Base-by-base conservation (phyloP, 2,888 invertebrate genomes). In the Sinodicranocentrus sp. region DNA sequence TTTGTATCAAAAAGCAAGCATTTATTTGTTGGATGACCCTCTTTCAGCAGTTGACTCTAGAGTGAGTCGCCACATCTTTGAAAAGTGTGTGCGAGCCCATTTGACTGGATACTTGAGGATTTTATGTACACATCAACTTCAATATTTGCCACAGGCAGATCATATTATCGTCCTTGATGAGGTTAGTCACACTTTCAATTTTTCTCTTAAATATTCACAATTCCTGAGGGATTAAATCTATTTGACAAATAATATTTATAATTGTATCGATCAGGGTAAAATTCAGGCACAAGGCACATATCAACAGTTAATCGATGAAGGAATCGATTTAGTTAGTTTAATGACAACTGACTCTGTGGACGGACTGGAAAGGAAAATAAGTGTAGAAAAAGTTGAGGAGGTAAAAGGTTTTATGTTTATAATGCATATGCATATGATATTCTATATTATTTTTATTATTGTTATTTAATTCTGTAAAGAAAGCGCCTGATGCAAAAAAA, bases 21-120 rank as follows among this genome's bases (percentile, higher is more conserved):
- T 92, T 48, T 92, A 91, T 84, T 89, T 92, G 25, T 6, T 79
- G 33, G 79, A 79, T 23, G 79, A 79, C 21, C 71, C 71, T 3
- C 25, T 80, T 0, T 25, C 43, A 0, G 80, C 80, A 1, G 77
- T 92, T 0, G 98, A 98, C 91, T 94, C 97, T 0, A 95, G 96
- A 90, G 97, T 98, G 0, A 96, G 97, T 0, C 94, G 95, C 2
- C 95, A 96, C 91, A 92, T 98, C 88, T 98, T 97, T 91, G 95
- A 97, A 68, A 93, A 94, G 90, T 95, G 95, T 76, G 94, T 95
- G 77, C 91, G 90, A 84, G 94, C 88, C 92, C 94, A 94, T 88
- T 90, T 96, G 76, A 92, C 91, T 54, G 92, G 92, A 15, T 94
- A 95, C 90, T 94, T 95, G 5, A 93, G 94, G 0, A 92, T 96